Base-by-base conservation (phyloP, 2,888 invertebrate genomes). In the Andrena praecox region DNA sequence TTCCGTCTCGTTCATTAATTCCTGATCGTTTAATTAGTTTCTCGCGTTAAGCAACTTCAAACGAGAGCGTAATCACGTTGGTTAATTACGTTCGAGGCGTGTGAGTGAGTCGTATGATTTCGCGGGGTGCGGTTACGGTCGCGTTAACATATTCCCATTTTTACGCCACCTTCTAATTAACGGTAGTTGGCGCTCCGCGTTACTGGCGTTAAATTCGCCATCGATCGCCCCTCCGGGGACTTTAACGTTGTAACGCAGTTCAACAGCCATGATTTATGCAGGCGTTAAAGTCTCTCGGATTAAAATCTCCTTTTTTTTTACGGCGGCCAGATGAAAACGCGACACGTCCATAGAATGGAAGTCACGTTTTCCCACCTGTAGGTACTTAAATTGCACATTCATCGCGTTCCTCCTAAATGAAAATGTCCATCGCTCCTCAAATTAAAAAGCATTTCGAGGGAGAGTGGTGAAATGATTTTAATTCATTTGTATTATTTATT, bases 251-350 rank as follows among this genome's bases (percentile, higher is more conserved):
- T 48, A 27, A 42, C 50, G 7, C 4, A 12, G 60, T 64, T 62
- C 10, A 62, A 31, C 48, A 12, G 16, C 4, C 42, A n/a, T 27
- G 64, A 78, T 81, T 73, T 42, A 27, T 66, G 62, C 56, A 6
- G 63, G 80, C 80, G 20, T 82, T 79, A 50, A 75, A 80, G 29
- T 78, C 78, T 27, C 73, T 33, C 2, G 16, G 24, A 67, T 62
- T 73, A 67, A 68, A 56, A 12, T 72, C 52, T 24, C 48, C 29
- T 0, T 33, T 20, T 60, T 16, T 42, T 29, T 71, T 8, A 7
- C 35, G 0, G 20, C 5, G 2, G 2, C 20, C 20, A 31, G 8
- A 33, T 16, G 10, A 8, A 24, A 35, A 35, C 20, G 10, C 31
- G 8, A 29, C n/a, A n/a, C 16, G 16, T 2, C 2, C 7, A 2